These are phyloP conservation scores for Hemibagrus wyckioides DNA, from an alignment of 2,113 vertebrate species.

Conservation along the genomic window DNA sequence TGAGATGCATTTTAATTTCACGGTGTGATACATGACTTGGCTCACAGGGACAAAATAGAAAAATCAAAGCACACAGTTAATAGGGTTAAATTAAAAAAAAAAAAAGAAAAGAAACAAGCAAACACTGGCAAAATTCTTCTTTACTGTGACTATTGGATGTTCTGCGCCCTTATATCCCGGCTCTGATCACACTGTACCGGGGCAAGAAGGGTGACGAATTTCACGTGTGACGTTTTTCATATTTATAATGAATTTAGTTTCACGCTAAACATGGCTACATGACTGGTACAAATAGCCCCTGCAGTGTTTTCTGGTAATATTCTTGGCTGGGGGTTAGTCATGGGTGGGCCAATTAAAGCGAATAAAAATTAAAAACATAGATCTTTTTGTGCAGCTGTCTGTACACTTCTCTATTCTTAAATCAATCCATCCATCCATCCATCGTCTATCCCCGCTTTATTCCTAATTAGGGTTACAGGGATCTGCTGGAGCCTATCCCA, in stretches of 20 bases:
- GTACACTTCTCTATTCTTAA: no score
- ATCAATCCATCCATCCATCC: no score
- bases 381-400: no score
- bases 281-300: no score
- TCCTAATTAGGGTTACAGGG: no score
- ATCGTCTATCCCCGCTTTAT: no score
- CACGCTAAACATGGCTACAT: not conserved
- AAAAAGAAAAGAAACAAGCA: not conserved
- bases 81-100: not conserved
- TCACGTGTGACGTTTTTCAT: not conserved
- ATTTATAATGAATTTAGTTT: not conserved
- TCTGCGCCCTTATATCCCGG: not conserved
- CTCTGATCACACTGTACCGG: accelerated
- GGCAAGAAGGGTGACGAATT: not conserved
- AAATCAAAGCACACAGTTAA: not conserved
- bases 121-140: no score
- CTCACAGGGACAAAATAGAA: not conserved
- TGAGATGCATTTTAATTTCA: not conserved
- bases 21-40: not conserved
- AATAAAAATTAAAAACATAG: no score
- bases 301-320: no score
- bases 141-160: not conserved
- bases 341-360: no score
- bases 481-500: no score
- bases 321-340: no score